Conservation (phyloP, 2,888 invertebrate species). For the Limnephilus auricula region DNA sequence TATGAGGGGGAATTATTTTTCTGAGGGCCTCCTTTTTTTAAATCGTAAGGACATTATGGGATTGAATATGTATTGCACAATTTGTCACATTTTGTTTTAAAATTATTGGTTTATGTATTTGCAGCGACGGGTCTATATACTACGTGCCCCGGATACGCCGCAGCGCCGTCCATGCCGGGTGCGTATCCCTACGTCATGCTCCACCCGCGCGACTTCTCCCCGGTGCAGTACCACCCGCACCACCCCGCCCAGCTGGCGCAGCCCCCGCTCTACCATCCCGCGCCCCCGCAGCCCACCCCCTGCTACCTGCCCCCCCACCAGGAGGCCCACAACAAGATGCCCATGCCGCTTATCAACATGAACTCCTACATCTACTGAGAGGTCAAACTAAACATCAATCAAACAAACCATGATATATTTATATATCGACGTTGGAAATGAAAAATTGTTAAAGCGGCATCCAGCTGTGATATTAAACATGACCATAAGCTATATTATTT, state of each 20-base stretch:
- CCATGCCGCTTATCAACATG: constrained; percentile 32
- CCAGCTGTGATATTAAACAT: too few species aligned
- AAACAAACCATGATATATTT: neutral
- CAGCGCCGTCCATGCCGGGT: constrained; percentile 39
- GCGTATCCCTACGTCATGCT: constrained; percentile 60
- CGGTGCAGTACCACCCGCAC: constrained; percentile 37
- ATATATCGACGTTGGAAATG: too few species aligned
- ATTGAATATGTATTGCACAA: too few species aligned
- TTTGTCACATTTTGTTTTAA: neutral
- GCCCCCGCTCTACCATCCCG: constrained; percentile 35
- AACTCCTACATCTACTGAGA: constrained; percentile 60
- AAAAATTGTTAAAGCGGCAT: too few species aligned
- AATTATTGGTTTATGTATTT: constrained; percentile 5
- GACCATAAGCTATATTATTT: too few species aligned
- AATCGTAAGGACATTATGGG: neutral
- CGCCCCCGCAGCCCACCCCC: constrained; percentile 54
- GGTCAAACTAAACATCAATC: neutral
- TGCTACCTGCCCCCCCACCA: constrained; percentile 60
- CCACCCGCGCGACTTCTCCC: constrained; percentile 49
- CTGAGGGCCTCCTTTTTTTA: too few species aligned
- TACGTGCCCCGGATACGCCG: constrained; percentile 64
- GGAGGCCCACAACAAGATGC: constrained; percentile 49
- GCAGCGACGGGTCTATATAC: constrained; percentile 66
- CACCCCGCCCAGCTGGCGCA: constrained; percentile 54
- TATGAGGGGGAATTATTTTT: too few species aligned